These are phyloP conservation scores for Amphibalanus amphitrite DNA, from an alignment of 1,140 invertebrate genomes.

Conservation along the genomic window DNA sequence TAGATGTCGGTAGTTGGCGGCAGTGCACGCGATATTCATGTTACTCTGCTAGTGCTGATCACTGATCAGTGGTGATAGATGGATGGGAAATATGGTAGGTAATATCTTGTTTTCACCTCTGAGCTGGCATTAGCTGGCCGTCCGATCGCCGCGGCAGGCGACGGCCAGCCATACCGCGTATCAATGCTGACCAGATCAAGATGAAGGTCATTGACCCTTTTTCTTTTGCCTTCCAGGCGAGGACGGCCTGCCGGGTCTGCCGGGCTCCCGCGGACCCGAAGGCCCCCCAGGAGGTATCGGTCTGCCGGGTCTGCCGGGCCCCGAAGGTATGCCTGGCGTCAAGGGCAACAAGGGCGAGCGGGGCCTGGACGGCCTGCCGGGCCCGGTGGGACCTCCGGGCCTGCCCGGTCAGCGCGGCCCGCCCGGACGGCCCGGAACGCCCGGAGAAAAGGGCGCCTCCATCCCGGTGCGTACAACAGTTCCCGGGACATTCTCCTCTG, in stretches of 20 bases:
- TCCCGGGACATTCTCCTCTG: too few relatives aligned
- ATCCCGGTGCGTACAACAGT: conserved; percentile 42
- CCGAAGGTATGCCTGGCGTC: conserved; percentile 46
- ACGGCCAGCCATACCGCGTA: too few relatives aligned
- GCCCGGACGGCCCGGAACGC: conserved; percentile 22
- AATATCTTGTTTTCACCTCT: too few relatives aligned
- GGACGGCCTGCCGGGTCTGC: conserved; percentile 15
- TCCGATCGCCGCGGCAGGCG: too few relatives aligned
- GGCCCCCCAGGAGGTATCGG: conserved; percentile 37
- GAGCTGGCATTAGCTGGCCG: too few relatives aligned
- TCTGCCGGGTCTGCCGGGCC: conserved; percentile 34
- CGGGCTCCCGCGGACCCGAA: conserved; percentile 22
- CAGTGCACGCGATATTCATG: too few relatives aligned
- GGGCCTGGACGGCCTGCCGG: conserved; percentile 43
- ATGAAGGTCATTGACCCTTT: conserved; percentile 5
- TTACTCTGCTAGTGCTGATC: too few relatives aligned
- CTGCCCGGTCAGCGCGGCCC: conserved; percentile 16
- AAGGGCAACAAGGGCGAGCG: conserved; percentile 41
- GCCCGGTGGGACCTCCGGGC: conserved; percentile 18
- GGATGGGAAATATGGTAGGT: too few relatives aligned
- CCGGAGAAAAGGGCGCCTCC: conserved; percentile 40
- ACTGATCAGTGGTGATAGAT: too few relatives aligned
- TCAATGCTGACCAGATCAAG: conserved; percentile 5
- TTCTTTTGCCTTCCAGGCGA: conserved; percentile 39
- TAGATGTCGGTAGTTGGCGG: too few relatives aligned